phyloP scores from a whole-genome alignment of 2,888 invertebrate species.

The Pachymerium ferrugineum region DNA sequence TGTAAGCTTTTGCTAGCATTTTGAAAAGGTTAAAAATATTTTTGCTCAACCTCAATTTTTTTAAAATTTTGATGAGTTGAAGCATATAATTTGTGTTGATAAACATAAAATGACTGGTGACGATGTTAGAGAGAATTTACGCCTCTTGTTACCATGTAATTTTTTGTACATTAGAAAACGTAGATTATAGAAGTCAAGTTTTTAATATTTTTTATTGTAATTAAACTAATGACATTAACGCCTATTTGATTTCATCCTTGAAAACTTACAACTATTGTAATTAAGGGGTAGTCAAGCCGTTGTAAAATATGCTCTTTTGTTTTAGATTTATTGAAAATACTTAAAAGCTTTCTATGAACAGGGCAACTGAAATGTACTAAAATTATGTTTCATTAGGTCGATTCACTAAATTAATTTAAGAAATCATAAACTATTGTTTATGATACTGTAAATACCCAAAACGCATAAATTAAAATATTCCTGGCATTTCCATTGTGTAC shows the following conservation, averaged over 20 bases:
- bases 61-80: no score
- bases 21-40: not conserved
- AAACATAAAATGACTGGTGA: not conserved
- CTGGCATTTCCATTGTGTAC: conserved; percentile 1
- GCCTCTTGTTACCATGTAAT: not conserved
- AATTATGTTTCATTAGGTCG: not conserved
- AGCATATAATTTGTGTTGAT: not conserved
- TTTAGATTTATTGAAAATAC: no score
- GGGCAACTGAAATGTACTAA: no score
- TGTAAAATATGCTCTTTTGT: no score
- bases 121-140: not conserved
- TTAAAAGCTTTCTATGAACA: no score
- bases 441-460: not conserved
- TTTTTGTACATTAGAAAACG: not conserved
- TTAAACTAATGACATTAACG: no score
- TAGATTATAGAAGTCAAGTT: not conserved
- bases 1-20: not conserved
- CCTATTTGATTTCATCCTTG: no score
- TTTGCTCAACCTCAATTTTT: not conserved
- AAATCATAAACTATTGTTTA: not conserved
- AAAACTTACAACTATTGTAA: no score
- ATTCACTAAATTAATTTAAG: not conserved
- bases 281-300: no score
- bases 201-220: no score
- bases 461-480: not conserved